phyloP scores from a whole-genome alignment of 2,888 invertebrate species.

The Gasteruption jaculator region DNA sequence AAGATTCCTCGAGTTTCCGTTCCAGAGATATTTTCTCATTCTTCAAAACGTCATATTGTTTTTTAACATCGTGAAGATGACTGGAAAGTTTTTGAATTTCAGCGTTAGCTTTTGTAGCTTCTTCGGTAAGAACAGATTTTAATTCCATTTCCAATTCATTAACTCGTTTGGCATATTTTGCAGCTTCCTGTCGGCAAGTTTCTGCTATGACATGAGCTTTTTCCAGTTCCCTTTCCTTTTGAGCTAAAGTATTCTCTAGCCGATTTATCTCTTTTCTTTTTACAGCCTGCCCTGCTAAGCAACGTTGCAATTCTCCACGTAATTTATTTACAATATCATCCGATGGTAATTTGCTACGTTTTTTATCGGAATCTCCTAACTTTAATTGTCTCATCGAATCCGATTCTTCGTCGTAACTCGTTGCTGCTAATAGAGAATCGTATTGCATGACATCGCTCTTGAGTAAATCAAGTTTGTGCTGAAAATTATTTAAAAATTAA shows the following conservation, averaged over 20 bases:
- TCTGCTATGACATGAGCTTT: conserved; percentile 34
- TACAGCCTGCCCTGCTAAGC: conserved; percentile 49
- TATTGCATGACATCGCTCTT: conserved; percentile 39
- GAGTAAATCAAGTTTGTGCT: conserved; percentile 40
- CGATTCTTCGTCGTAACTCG: conserved; percentile 37
- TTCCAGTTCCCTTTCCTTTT: conserved; percentile 47
- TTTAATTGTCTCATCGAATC: conserved; percentile 44
- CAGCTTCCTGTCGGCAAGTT: conserved; percentile 36
- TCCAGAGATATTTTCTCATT: conserved; percentile 36
- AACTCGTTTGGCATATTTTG: conserved; percentile 37
- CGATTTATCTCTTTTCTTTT: conserved; percentile 56
- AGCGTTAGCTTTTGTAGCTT: conserved; percentile 40
- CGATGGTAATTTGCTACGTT: conserved; percentile 43
- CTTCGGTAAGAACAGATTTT: conserved; percentile 40
- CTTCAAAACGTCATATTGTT: conserved; percentile 34
- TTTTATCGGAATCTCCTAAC: conserved; percentile 35
- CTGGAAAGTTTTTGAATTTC: conserved; percentile 42
- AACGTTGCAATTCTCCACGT: conserved; percentile 51
- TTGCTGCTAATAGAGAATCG: conserved; percentile 43
- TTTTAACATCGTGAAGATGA: conserved; percentile 37
- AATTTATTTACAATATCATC: conserved; percentile 51
- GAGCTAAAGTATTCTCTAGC: conserved; percentile 46
- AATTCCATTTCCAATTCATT: conserved; percentile 43
- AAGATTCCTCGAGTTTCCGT: conserved; percentile 35
- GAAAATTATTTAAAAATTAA: conserved; percentile 17